A percentile compares a stretch with the other conserved stretches of the same genome.
These are phyloP conservation scores for Dryocosmus kuriphilus DNA, from an alignment of 2,888 invertebrate genomes.

Conservation along the genomic window DNA sequence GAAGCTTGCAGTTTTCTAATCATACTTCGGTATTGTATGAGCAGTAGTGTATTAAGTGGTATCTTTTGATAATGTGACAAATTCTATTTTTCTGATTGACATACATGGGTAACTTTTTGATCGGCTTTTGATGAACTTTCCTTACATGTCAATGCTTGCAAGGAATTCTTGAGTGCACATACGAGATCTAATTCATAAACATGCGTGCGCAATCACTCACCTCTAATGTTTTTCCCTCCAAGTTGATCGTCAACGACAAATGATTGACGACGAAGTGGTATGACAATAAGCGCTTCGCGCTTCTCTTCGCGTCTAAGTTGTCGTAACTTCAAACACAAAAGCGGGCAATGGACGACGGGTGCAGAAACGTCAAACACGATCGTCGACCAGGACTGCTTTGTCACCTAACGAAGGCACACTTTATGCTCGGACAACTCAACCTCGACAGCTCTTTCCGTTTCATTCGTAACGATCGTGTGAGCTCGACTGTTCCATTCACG, in stretches of 20 bases:
- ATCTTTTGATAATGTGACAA: not conserved
- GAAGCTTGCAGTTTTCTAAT: not conserved
- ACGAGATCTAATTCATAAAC: not conserved
- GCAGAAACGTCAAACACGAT: slow-evolving; percentile 37
- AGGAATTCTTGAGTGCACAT: not conserved
- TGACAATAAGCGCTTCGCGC: slow-evolving; percentile 1
- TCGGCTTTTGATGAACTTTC: not conserved
- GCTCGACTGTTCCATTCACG: slow-evolving; percentile 30
- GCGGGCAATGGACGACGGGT: slow-evolving; percentile 29
- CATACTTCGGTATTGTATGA: not conserved
- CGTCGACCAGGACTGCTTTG: slow-evolving; percentile 35
- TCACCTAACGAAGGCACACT: slow-evolving; percentile 36
- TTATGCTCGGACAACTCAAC: slow-evolving; percentile 31
- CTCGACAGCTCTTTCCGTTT: slow-evolving; percentile 25
- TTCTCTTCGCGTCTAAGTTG: slow-evolving; percentile 21
- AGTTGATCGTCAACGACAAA: slow-evolving; percentile 19
- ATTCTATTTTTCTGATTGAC: not conserved
- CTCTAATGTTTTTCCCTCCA: slow-evolving; percentile 28
- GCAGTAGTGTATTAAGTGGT: too few species aligned
- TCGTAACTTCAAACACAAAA: slow-evolving; percentile 21
- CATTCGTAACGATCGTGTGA: slow-evolving; percentile 30
- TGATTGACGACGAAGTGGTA: not conserved
- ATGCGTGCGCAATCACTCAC: slow-evolving; percentile 21
- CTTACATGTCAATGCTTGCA: not conserved
- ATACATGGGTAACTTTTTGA: not conserved